A percentile compares a stretch with the other conserved stretches of the same genome.
phyloP scores from a whole-genome alignment of 2,113 vertebrate species.

The Neoarius graeffei region DNA sequence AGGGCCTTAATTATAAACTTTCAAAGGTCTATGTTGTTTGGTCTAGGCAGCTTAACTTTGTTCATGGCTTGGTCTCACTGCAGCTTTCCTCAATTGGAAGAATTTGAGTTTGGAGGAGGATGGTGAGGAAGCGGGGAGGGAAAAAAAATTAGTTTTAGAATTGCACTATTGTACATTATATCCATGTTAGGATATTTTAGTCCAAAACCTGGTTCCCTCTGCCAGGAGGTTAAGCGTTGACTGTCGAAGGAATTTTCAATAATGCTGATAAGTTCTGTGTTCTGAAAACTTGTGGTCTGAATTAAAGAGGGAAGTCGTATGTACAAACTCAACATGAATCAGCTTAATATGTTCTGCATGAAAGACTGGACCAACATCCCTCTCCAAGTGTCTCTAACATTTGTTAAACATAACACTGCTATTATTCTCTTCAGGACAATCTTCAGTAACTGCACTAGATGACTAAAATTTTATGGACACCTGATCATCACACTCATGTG shows the following conservation, averaged over 20 bases:
- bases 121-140: neutral
- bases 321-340: neutral
- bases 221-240: neutral
- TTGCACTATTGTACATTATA: neutral
- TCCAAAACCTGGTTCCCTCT: neutral
- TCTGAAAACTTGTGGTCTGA: neutral
- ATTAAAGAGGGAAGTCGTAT: neutral
- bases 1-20: neutral
- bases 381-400: neutral
- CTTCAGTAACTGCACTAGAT: neutral
- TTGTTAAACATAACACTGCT: neutral
- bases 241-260: neutral
- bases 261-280: neutral
- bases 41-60: constrained; percentile 85
- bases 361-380: neutral
- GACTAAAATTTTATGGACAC: neutral
- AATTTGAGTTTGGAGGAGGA: neutral
- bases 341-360: neutral
- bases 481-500: neutral
- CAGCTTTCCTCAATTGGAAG: constrained; percentile 88
- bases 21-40: constrained; percentile 60
- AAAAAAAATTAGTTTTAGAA: neutral
- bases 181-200: neutral
- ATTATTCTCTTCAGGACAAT: neutral
- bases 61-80: constrained; percentile 86